Base-by-base conservation (phyloP, 1,140 invertebrate genomes). In the Wiebesia pumilae region DNA sequence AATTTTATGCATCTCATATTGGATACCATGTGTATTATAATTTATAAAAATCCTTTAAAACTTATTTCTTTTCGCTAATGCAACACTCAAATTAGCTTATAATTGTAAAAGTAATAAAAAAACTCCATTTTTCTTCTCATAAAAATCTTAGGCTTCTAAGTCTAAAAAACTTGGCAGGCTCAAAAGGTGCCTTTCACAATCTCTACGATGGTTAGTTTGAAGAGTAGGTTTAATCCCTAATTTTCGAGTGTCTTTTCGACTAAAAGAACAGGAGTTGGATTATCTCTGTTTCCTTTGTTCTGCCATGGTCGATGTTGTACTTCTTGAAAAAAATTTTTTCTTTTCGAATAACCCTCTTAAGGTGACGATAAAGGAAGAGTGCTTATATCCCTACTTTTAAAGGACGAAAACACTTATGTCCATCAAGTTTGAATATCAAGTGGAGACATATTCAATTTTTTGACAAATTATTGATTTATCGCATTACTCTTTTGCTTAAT, bases 161-260 rank as follows among this genome's bases (percentile, higher is more conserved):
- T 3, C n/a, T 51, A 35, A 0, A 2, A 33, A 16, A 73, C 51
- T 40, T 54, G 82, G 43, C 71, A 75, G 27, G 71, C 51, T 77
- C 27, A 14, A 40, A 35, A 51, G 10, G 16, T 24, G 16, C 4
- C 16, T 35, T 71, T 33, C 3, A 38, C 69, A 38, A 58, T 35
- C 27, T 47, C 12, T n/a, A 35, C 27, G 27, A 40, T 19, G 30
- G 21, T 33, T 83, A 38, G 40, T 83, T 83, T 27, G 71, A 77
- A 27, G 1, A 75, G 73, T 14, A 27, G 83, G 30, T 38, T 84
- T 79, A 85, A 79, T 85, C 80, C 33, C 30, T 40, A 85, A 78
- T 78, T 30, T 79, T 40, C 47, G 9, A n/a, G 33, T 24, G 16
- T 54, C 71, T 62, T 58, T 47, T 51, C 35, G 1, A 3, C 58